Base-by-base conservation (phyloP, 1,140 invertebrate genomes). In the Trichonephila clavipes region DNA sequence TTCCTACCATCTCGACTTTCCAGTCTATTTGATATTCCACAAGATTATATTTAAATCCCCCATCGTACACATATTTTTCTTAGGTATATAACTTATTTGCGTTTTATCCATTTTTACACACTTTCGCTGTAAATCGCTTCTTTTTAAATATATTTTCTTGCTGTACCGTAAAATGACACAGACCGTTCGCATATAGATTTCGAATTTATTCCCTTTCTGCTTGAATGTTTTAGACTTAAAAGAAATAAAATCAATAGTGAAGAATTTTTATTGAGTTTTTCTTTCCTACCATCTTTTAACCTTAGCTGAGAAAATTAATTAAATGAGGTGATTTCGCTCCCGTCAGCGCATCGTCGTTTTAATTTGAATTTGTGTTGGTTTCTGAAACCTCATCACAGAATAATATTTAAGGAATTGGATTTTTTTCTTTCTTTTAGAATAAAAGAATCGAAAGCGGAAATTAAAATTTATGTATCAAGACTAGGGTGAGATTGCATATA, bases 341-440 rank as follows among this genome's bases (percentile, higher is more conserved):
- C 62, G 86, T 88, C 34, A 40, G n/a, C 44, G 10, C 21, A 85
- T 85, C 44, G n/a, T 85, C 59, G 34, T 66, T 88, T 64, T 66
- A 64, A 66, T 88, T 88, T 88, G 86, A 88, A 88, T 88, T 88
- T 88, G 86, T 88, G 86, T 64, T 88, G 24, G 62, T 62, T 88
- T 44, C 83, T 24, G 21, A 85, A 85, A 85, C 83, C 58, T 85
- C 83, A 85, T 85, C 83, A 85, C 51, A 16, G 24, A 21, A 85
- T 85, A 85, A 85, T 85, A 85, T 59, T 85, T 28, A n/a, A 24
- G 83, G 14, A 85, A 85, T 85, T 24, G 83, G 72, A 61, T 6
- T 10, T 85, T 85, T 85, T 85, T n/a, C n/a, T 85, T 58, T 6
- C n/a, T 34, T 72, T 28, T 34, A 34, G 72, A 40, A 77, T 77